phyloP scores from a whole-genome alignment of 2,888 invertebrate species.

The Plebejus melissa region DNA sequence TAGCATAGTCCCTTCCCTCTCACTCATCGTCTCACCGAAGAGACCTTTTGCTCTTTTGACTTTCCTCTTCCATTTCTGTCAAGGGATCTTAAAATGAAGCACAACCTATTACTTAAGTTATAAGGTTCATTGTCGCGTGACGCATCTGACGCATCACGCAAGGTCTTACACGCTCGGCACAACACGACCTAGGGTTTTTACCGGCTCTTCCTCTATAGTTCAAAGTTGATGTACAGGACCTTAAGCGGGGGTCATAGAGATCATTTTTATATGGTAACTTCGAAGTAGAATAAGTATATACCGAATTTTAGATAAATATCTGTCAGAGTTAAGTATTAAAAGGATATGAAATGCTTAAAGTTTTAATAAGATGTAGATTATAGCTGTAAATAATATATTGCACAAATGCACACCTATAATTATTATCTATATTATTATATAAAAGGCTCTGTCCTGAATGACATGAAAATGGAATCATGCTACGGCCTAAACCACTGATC shows the following conservation, averaged over 20 bases:
- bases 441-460: no score
- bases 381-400: no score
- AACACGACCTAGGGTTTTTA: not conserved
- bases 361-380: no score
- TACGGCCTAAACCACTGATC: no score
- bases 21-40: no score
- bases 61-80: not conserved
- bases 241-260: not conserved
- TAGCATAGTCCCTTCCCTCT: no score
- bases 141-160: slow-evolving; percentile 8
- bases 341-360: no score
- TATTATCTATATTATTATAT: not conserved
- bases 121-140: slow-evolving; percentile 15
- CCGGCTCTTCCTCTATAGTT: not conserved
- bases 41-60: no score
- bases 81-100: not conserved
- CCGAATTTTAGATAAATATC: not conserved
- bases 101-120: not conserved
- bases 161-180: not conserved
- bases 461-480: no score
- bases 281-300: not conserved
- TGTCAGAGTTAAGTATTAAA: no score
- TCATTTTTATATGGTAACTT: not conserved
- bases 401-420: no score
- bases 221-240: not conserved